Percentiles rank a stretch among this genome's conserved stretches.
These are phyloP conservation scores for Ictidomys tridecemlineatus DNA, from an alignment of 2,113 vertebrate species.

Conservation along the genomic window DNA sequence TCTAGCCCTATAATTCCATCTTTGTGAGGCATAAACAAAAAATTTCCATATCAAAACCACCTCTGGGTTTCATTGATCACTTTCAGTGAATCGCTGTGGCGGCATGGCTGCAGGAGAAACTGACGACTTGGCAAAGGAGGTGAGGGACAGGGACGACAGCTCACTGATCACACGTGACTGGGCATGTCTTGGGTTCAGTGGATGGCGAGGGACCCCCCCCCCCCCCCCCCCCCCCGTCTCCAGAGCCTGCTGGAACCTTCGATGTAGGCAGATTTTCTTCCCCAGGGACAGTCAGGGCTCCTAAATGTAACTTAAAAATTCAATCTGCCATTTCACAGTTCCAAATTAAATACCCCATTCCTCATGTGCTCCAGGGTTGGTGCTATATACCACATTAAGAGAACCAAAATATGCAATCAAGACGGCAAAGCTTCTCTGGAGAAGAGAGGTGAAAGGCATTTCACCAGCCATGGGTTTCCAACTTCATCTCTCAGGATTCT, in stretches of 20 bases:
- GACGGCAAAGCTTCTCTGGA: neutral
- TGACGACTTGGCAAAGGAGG: neutral
- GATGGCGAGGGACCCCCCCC: conserved; percentile 71
- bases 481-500: conserved; percentile 58
- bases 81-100: neutral
- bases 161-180: conserved; percentile 18
- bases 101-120: neutral
- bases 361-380: conserved; percentile 42
- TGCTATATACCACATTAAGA: neutral
- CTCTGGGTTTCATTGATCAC: conserved; percentile 43
- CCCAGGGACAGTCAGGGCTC: neutral
- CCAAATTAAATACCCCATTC: conserved; percentile 28
- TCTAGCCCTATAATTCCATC: neutral
- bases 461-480: conserved; percentile 43
- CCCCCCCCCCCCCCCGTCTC: too few relatives aligned
- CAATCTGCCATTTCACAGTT: conserved; percentile 45
- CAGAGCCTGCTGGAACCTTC: neutral
- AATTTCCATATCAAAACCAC: conserved; percentile 34
- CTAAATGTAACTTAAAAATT: conserved; percentile 17
- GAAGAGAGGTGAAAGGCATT: conserved; percentile 58
- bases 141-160: neutral
- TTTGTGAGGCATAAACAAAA: conserved; percentile 18
- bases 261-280: conserved; percentile 21
- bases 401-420: conserved; percentile 71
- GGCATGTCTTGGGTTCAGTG: neutral